Conservation (phyloP, 2,113 vertebrate genomes). For the Hippocampus zosterae region DNA sequence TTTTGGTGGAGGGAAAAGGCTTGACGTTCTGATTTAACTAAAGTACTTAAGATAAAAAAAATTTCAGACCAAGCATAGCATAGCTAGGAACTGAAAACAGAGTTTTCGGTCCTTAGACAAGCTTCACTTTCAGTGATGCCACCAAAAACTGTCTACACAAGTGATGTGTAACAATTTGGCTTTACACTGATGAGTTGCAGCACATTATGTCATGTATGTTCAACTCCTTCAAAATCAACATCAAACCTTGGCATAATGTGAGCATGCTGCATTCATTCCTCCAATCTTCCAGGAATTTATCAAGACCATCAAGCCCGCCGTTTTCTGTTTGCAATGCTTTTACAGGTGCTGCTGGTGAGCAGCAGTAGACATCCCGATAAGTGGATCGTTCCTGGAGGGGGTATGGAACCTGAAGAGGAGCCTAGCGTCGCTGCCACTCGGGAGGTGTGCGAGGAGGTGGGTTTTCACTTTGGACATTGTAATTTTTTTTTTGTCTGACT, state of each 20-base stretch:
- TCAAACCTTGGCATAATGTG: background rate
- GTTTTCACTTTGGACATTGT: constrained; percentile 14
- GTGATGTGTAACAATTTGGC: background rate
- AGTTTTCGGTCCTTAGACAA: background rate
- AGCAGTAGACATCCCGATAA: constrained; percentile 95
- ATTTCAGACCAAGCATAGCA: background rate
- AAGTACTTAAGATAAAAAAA: background rate
- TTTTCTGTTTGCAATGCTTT: constrained; percentile 8
- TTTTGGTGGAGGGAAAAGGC: background rate
- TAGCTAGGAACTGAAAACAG: background rate
- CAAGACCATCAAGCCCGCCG: background rate
- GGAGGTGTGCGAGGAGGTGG: constrained; percentile 95
- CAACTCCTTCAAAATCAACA: background rate
- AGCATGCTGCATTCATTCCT: background rate
- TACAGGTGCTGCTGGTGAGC: constrained; percentile 93
- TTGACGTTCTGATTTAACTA: background rate
- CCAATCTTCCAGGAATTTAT: too few species aligned
- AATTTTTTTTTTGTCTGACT: background rate
- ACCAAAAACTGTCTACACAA: background rate
- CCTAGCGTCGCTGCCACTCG: constrained; percentile 86
- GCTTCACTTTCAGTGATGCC: background rate
- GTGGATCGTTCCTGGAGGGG: constrained; percentile 97
- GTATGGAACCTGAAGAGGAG: constrained; percentile 97
- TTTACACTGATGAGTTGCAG: background rate
- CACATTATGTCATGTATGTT: background rate